Conservation (phyloP, 92 coral and sea anemone genomes). For the Desmophyllum pertusum region DNA sequence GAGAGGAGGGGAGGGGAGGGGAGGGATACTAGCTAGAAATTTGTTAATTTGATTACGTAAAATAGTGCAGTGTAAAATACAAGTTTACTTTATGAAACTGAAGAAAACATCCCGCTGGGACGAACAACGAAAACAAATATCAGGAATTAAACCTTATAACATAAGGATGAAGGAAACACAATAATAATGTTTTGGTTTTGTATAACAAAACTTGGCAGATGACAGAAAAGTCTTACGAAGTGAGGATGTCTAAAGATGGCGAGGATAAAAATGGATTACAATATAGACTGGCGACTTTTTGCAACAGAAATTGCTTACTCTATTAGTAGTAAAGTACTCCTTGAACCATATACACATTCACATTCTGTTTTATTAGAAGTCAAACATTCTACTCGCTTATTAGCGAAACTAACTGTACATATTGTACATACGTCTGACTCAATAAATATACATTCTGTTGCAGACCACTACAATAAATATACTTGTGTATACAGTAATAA, state of each 20-base stretch:
- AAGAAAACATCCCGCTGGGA: background rate
- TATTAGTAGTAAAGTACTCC: background rate
- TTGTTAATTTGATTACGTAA: no score
- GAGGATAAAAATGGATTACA: background rate
- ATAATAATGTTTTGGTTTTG: no score
- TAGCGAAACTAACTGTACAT: background rate
- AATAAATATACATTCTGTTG: background rate
- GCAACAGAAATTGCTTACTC: no score
- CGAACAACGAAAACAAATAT: background rate
- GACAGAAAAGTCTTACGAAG: no score
- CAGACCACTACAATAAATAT: background rate
- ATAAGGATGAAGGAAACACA: no score
- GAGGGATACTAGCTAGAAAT: background rate
- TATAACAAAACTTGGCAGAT: background rate
- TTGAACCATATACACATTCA: background rate
- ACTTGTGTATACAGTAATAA: background rate
- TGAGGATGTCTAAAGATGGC: background rate
- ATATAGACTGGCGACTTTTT: background rate
- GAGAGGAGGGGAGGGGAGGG: background rate
- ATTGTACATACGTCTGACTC: no score
- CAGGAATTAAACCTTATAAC: no score
- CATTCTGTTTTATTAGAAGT: background rate
- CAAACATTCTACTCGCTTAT: no score
- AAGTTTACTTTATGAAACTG: no score
- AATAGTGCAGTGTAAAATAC: no score